Conservation (phyloP, 2,113 vertebrate species). For the Myxocyprinus asiaticus region DNA sequence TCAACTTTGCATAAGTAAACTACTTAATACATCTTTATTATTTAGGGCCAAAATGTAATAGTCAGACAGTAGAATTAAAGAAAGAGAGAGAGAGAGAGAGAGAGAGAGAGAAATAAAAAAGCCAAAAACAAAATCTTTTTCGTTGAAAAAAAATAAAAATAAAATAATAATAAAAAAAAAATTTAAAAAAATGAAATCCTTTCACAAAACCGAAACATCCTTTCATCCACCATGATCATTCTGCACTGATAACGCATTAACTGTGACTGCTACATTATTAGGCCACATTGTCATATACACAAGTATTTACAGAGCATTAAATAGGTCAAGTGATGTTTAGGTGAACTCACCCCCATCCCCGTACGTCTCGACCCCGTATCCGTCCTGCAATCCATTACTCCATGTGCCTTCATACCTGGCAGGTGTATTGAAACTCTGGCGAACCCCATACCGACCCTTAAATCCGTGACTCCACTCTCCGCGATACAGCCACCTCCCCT, state of each 20-base stretch:
- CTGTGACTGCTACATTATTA: no score
- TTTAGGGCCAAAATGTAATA: background rate
- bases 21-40: constrained; percentile 15
- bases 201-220: no score
- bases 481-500: constrained; percentile 92
- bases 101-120: no score
- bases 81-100: no score
- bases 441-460: constrained; percentile 93
- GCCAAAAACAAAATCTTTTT: no score
- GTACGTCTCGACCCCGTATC: constrained; percentile 94
- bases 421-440: constrained; percentile 88
- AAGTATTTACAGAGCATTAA: background rate
- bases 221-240: no score
- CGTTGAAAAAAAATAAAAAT: no score
- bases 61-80: no score
- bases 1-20: constrained; percentile 19
- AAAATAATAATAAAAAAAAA: no score
- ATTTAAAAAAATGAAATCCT: no score
- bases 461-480: constrained; percentile 94
- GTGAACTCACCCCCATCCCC: constrained; percentile 88
- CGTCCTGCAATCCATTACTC: constrained; percentile 94
- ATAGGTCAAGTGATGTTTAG: constrained; percentile 15
- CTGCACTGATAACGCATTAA: no score
- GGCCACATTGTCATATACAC: no score
- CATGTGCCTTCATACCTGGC: constrained; percentile 95